Evolutionary conservation across 2,113 vertebrate species (phyloP).

Genomic region (Cynopterus brachyotis): DNA sequence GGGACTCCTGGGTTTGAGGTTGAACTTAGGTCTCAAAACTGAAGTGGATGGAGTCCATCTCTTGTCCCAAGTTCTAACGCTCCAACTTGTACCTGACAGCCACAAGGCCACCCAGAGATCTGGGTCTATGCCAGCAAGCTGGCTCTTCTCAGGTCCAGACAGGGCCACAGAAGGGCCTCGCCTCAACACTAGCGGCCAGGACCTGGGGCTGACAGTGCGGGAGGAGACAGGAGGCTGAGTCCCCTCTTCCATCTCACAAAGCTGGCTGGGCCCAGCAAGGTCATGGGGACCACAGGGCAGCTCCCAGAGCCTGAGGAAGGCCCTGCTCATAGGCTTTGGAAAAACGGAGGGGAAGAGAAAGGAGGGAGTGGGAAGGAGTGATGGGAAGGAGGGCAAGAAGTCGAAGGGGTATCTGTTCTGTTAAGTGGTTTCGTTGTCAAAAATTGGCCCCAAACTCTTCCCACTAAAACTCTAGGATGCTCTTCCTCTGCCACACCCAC

Average conservation of each 20-base stretch:
- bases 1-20: fast-evolving
- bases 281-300: fast-evolving
- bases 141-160: not conserved
- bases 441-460: conserved; percentile 34
- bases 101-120: not conserved
- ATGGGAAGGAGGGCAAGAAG: not conserved
- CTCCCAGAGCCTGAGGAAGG: not conserved
- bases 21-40: not conserved
- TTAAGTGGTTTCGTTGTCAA: conserved; percentile 55
- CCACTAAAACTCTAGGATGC: not conserved
- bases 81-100: not conserved
- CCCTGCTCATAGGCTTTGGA: conserved; percentile 41
- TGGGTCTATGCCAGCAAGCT: not conserved
- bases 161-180: not conserved
- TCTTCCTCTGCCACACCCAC: not conserved
- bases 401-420: conserved; percentile 59
- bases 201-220: too few relatives aligned
- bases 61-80: not conserved
- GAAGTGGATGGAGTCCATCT: not conserved
- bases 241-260: not conserved
- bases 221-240: too few relatives aligned
- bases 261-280: fast-evolving
- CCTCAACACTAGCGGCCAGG: not conserved
- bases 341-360: not conserved
- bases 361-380: not conserved